Base-by-base conservation (phyloP, 2,888 invertebrate genomes). In the Dryobota labecula region DNA sequence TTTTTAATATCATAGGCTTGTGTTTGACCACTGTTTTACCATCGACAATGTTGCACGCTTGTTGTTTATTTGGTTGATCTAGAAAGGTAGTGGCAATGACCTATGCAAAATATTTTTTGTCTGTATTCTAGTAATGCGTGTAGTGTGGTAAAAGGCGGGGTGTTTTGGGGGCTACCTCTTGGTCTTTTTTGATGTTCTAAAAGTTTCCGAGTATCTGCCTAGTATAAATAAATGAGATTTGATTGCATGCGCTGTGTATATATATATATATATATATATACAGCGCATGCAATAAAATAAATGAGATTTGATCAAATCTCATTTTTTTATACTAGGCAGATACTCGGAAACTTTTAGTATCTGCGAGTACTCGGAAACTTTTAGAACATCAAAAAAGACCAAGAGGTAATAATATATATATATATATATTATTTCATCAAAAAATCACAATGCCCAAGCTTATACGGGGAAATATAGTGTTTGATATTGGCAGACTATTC, bases 51-150 rank as follows among this genome's bases (percentile, higher is more conserved):
- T 13, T 24, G 30, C 45, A 45, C 36, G 24, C 45, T 64, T 20
- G 38, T 68, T 6, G 13, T 15, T 1, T 53, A 5, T 43, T 41
- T 45, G n/a, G 11, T 69, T 27, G 15, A 13, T 53, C 13, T 5
- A 27, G 27, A 2, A 49, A 47, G 7, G 11, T 69, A 27, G 27
- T 27, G 8, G 41, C 33, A 20, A 24, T n/a, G 20, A 53, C 8
- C n/a, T 33, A 11, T 43, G 53, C 27, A 36, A 36, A 70, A 20
- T 27, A n/a, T 18, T 69, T 24, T 27, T 24, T 18, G n/a, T 30
- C 9, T 43, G 4, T 24, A 30, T 66, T 49, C 15, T 69, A 56
- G 18, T 57, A 70, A 70, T 45, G 11, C 30, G 2, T 70, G 6
- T 30, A 53, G 18, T 68, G 49, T 51, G 15, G 33, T n/a, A n/a